Conservation (phyloP, 1,140 invertebrate genomes). For the Penaeus chinensis region DNA sequence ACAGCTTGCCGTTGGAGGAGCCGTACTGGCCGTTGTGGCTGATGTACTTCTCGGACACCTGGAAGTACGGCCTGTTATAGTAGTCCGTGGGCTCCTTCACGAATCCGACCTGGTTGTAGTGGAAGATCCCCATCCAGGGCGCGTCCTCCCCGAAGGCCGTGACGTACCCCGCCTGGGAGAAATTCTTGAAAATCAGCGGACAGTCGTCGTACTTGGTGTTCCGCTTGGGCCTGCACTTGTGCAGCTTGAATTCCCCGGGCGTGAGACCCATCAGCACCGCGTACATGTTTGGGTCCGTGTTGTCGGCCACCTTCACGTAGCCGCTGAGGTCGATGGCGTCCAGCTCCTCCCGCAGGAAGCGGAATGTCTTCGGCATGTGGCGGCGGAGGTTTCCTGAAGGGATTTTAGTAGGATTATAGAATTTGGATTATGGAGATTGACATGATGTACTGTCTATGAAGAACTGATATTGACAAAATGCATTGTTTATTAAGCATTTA, state of each 20-base stretch:
- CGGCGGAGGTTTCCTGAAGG: constrained; percentile 74
- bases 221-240: constrained; percentile 14
- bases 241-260: not conserved
- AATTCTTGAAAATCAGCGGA: constrained; percentile 72
- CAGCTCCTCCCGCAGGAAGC: constrained; percentile 68
- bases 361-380: constrained; percentile 71
- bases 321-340: constrained; percentile 68
- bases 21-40: not conserved
- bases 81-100: constrained; percentile 69
- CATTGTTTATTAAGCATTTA: too few relatives aligned
- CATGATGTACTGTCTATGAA: too few relatives aligned
- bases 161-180: constrained; percentile 68
- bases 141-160: constrained; percentile 72
- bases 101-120: constrained; percentile 70
- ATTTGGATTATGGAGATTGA: too few relatives aligned
- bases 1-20: not conserved
- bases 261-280: constrained; percentile 67
- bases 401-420: constrained; percentile 66
- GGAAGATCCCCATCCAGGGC: constrained; percentile 70
- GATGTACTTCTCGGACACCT: constrained; percentile 26
- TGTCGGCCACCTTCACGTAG: constrained; percentile 69
- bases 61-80: constrained; percentile 67
- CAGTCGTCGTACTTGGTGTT: constrained; percentile 68
- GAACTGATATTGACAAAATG: too few relatives aligned
- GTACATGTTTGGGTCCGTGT: constrained; percentile 70